These are phyloP conservation scores for Peromyscus polionotus DNA, from an alignment of 2,113 vertebrate species.

Conservation along the genomic window DNA sequence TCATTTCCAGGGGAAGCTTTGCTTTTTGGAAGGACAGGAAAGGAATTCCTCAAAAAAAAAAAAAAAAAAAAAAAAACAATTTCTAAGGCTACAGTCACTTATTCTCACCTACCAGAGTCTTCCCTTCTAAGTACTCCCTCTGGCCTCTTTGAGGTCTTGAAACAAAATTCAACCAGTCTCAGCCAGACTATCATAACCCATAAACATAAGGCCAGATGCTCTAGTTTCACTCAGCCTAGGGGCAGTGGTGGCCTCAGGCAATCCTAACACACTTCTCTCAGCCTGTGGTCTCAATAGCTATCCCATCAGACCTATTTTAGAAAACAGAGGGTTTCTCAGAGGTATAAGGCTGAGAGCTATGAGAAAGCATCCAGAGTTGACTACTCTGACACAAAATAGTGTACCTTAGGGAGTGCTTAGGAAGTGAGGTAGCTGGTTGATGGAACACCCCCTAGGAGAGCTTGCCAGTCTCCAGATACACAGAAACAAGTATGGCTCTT, in stretches of 20 bases:
- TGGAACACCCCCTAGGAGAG: background rate
- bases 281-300: background rate
- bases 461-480: background rate
- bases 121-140: background rate
- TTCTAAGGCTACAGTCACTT: background rate
- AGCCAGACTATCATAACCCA: fast-evolving
- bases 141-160: background rate
- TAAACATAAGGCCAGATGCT: background rate
- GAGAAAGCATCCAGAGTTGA: background rate
- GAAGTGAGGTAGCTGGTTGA: background rate
- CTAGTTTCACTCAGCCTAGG: background rate
- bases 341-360: background rate
- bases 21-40: background rate
- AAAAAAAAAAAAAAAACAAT: background rate
- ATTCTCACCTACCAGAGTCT: background rate
- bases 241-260: background rate
- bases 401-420: background rate
- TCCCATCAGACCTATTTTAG: background rate
- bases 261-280: background rate
- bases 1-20: background rate
- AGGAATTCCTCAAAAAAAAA: background rate
- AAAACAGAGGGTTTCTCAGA: background rate
- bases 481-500: background rate
- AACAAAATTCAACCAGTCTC: background rate
- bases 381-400: constrained; percentile 6